Evolutionary conservation across 2,113 vertebrate species (phyloP), one percentile per base, ranked within the genome.

Genomic region (Amphiprion ocellaris): DNA sequence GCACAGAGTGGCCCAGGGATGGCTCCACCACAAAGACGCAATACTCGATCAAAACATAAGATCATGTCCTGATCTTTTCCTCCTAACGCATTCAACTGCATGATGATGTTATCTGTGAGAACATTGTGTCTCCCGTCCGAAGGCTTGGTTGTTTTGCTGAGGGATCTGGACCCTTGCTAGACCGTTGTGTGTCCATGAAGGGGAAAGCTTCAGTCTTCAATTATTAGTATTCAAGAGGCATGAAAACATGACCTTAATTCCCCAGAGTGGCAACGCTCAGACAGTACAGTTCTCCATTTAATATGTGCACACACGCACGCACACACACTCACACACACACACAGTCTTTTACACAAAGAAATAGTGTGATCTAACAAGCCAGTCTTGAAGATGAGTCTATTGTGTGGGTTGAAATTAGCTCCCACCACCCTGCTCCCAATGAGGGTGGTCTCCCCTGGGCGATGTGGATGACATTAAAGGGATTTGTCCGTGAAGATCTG

Each of bases 361-460:
- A 82, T 79, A 61, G 82, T 81, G 82, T 74, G 76, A 87, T 90
- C 84, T 89, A 82, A 88, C 81, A 54, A 87, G 85, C 75, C 86
- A 85, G 81, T 78, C 73, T 79, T 53, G 53, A 74, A 86, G 79
- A 90, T 74, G 71, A 82, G 58, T 84, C 85, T 87, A 91, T 93
- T 94, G 92, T 94, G 92, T 90, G 89, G 90, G 91, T 84, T 93
- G 87, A 92, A 93, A 93, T 93, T 69, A 94, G 88, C 93, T 93
- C 72, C 87, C 83, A 76, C 91, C 89, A 85, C 88, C 87, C 90
- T 79, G 58, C 87, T 91, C 86, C 90, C 93, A 88, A 39, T 82
- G 90, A 93, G 93, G 92, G 93, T 94, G 93, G 92, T 93, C 93
- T 90, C 91, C 87, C 91, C 86, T 86, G 90, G 85, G 89, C 88